Evolutionary conservation across 2,113 vertebrate genomes (phyloP).

Genomic region (Columba janthina): DNA sequence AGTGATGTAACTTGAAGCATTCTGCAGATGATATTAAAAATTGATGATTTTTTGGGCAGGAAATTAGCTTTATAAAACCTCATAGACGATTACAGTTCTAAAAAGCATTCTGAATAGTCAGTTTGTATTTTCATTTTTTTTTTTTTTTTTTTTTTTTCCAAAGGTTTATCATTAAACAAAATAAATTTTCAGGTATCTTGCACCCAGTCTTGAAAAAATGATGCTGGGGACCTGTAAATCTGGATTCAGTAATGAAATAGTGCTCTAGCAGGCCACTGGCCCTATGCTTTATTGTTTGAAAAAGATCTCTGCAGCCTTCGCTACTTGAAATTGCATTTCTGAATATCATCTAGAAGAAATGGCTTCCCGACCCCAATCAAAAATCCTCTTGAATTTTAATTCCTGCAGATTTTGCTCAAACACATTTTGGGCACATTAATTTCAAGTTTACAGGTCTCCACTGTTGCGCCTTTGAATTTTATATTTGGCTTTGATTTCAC

Average conservation of each 20-base stretch:
- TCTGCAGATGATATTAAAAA: background rate
- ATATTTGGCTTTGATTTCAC: background rate
- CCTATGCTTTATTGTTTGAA: background rate
- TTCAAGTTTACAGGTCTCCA: background rate
- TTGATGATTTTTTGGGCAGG: background rate
- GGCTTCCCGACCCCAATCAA: background rate
- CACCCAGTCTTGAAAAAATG: background rate
- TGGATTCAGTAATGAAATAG: background rate
- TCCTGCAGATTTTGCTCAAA: background rate
- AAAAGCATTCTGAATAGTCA: background rate
- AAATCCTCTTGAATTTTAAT: background rate
- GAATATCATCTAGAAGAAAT: background rate
- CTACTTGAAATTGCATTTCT: background rate
- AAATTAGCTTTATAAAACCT: background rate
- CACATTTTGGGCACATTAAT: accelerated
- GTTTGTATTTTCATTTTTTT: background rate
- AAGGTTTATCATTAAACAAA: background rate
- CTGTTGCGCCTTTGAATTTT: background rate
- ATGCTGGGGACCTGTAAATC: background rate
- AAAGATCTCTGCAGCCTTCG: background rate
- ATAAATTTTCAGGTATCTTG: background rate
- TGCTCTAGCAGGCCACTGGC: background rate
- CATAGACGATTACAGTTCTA: background rate
- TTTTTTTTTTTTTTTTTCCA: constrained; percentile 16
- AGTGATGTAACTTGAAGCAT: background rate